Conservation (phyloP, 2,888 invertebrate species). For the Nymphalis urticae region DNA sequence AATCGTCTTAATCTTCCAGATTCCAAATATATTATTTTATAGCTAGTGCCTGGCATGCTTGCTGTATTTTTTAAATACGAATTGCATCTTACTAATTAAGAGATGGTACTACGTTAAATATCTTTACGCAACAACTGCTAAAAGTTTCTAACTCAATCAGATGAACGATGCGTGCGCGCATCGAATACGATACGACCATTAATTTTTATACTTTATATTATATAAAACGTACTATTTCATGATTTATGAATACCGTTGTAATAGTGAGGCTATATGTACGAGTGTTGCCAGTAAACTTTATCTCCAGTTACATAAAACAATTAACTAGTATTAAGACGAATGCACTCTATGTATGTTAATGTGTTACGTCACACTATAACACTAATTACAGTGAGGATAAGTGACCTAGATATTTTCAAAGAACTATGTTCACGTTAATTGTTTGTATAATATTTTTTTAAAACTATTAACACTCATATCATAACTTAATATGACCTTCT, state of each 20-base stretch:
- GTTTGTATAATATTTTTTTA: conserved; percentile 30
- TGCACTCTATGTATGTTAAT: conserved; percentile 14
- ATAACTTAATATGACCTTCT: not conserved
- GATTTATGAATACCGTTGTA: not conserved
- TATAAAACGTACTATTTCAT: too few species aligned
- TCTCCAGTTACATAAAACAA: conserved; percentile 15
- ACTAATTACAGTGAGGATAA: conserved; percentile 41
- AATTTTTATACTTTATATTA: too few species aligned
- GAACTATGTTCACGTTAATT: conserved; percentile 24
- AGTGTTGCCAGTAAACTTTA: not conserved
- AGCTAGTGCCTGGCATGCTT: too few species aligned
- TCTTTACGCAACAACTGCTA: too few species aligned
- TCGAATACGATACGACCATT: too few species aligned
- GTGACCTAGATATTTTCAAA: conserved; percentile 40
- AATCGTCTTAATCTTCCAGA: too few species aligned
- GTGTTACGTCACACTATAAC: conserved; percentile 22
- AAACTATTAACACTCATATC: not conserved
- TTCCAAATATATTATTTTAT: too few species aligned
- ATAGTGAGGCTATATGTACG: not conserved
- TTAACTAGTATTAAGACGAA: conserved; percentile 16
- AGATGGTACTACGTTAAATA: too few species aligned
- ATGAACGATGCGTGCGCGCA: too few species aligned
- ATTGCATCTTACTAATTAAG: too few species aligned
- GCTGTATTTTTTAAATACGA: too few species aligned
- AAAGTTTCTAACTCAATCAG: too few species aligned